These are phyloP conservation scores for Ptilorrhoa leucosticta DNA, from an alignment of 2,113 vertebrate genomes.

Conservation along the genomic window DNA sequence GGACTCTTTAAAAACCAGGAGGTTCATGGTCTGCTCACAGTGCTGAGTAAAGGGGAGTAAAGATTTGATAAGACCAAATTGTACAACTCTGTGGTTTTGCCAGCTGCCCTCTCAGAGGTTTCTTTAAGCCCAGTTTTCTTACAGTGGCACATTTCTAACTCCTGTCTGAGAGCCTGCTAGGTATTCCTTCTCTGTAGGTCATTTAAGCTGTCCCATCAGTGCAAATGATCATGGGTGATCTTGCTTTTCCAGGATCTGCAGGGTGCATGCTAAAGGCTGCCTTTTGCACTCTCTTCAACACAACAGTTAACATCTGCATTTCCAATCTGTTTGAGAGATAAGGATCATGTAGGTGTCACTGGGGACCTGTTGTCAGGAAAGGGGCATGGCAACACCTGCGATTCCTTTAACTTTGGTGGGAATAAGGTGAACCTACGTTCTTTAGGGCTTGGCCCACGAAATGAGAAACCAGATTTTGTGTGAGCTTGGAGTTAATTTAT, in stretches of 20 bases:
- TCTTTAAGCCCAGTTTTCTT: neutral
- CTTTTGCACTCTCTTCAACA: neutral
- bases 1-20: neutral
- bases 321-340: neutral
- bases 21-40: neutral
- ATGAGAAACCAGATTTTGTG: neutral
- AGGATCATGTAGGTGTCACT: neutral
- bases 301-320: neutral
- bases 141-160: neutral
- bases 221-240: neutral
- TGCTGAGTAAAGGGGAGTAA: neutral
- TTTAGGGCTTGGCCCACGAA: neutral
- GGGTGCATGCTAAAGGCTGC: neutral
- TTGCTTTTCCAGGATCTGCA: neutral
- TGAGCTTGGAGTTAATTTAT: neutral
- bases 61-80: neutral
- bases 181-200: neutral
- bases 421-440: accelerated
- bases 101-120: neutral
- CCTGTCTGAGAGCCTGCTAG: neutral
- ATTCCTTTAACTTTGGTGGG: neutral
- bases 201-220: neutral
- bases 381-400: accelerated
- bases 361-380: neutral
- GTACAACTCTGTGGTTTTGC: neutral